These are phyloP conservation scores for Platalea minor DNA, from an alignment of 2,797 vertebrate genomes.

Conservation along the genomic window DNA sequence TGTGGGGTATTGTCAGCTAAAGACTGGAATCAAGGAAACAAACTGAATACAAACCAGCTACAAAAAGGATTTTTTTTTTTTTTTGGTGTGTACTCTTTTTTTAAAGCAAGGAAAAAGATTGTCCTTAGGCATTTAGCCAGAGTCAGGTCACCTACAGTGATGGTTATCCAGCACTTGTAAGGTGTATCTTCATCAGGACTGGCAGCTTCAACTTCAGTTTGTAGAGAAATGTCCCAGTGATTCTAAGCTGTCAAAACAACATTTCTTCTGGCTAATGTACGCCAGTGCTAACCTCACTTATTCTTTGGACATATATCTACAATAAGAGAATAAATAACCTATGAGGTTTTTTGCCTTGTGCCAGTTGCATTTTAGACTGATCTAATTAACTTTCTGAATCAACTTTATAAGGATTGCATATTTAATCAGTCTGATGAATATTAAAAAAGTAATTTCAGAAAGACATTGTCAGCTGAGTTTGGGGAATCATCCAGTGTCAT, in stretches of 20 bases:
- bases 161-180: slow-evolving; percentile 68
- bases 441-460: neutral
- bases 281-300: neutral
- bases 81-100: neutral
- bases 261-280: neutral
- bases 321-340: neutral
- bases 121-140: neutral
- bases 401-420: neutral
- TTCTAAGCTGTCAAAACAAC: slow-evolving; percentile 60
- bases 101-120: neutral
- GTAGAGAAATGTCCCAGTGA: neutral
- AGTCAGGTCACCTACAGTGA: slow-evolving; percentile 17
- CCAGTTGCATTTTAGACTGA: neutral
- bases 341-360: neutral
- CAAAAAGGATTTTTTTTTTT: neutral
- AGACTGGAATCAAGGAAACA: neutral
- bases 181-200: slow-evolving; percentile 76
- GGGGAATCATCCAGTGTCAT: neutral
- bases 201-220: slow-evolving; percentile 71
- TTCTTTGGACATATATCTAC: neutral
- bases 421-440: neutral
- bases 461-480: neutral
- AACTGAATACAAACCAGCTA: neutral
- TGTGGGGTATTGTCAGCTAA: neutral
- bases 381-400: neutral